Percentiles rank a stretch among this genome's conserved stretches.
Evolutionary conservation across 2,113 vertebrate species (phyloP).

Genomic region (Podiceps cristatus): DNA sequence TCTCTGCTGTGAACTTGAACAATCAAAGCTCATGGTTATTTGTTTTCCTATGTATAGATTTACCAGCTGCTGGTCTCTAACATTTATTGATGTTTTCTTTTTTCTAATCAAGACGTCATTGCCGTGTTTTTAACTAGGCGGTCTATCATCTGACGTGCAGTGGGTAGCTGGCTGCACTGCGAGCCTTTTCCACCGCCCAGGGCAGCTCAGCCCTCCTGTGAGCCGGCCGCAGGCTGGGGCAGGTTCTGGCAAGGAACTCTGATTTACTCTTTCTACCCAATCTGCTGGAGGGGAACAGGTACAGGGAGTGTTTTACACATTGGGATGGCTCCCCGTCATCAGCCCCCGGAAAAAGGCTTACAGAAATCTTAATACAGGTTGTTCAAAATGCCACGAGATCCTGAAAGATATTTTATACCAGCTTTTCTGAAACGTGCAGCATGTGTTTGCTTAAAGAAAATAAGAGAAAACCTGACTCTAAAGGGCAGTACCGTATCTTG

Average conservation of each 20-base stretch:
- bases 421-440: background rate
- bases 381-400: background rate
- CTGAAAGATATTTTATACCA: background rate
- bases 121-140: background rate
- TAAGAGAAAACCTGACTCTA: background rate
- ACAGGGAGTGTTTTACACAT: background rate
- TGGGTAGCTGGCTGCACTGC: background rate
- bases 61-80: conserved; percentile 62
- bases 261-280: background rate
- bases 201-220: background rate
- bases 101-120: background rate
- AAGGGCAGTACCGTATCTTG: no score
- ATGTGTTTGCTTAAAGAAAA: background rate
- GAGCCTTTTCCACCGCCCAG: background rate
- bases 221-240: background rate
- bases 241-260: background rate
- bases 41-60: conserved; percentile 72
- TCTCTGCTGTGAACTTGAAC: conserved; percentile 56
- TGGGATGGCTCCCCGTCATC: accelerated
- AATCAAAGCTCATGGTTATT: conserved; percentile 43
- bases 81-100: conserved; percentile 45
- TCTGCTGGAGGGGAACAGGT: background rate
- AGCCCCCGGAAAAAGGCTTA: background rate
- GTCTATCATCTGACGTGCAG: background rate
- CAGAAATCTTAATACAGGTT: background rate